Evolutionary conservation across 2,888 invertebrate genomes (phyloP).

Genomic region (Chrysodeixis includens): DNA sequence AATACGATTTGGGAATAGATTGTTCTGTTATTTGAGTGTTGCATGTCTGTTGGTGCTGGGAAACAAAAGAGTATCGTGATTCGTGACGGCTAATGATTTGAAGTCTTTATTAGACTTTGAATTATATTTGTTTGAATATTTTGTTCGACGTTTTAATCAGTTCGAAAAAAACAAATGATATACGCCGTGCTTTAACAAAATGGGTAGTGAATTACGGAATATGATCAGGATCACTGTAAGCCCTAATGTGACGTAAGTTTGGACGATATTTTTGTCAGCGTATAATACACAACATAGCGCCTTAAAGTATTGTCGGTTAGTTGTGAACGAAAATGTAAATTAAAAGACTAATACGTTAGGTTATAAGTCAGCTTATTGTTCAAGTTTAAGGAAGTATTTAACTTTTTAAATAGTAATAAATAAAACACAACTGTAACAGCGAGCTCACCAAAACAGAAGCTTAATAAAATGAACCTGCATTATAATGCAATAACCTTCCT

Average conservation of each 20-base stretch:
- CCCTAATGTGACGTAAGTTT: too few relatives aligned
- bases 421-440: background rate
- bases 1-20: constrained; percentile 54
- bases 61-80: background rate
- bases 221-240: too few relatives aligned
- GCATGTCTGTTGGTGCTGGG: constrained; percentile 22
- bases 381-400: background rate
- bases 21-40: constrained; percentile 46
- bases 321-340: too few relatives aligned
- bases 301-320: too few relatives aligned
- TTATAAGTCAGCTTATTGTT: too few relatives aligned
- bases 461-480: background rate
- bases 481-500: background rate
- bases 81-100: background rate
- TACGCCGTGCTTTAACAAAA: too few relatives aligned
- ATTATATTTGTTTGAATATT: background rate
- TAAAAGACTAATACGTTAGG: too few relatives aligned
- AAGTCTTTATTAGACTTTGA: background rate
- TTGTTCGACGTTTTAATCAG: background rate
- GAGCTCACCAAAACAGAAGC: background rate
- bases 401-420: background rate
- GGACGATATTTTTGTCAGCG: too few relatives aligned
- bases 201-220: too few relatives aligned
- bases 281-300: too few relatives aligned
- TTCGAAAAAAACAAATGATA: background rate